Evolutionary conservation across 2,797 vertebrate genomes (phyloP).

Genomic region (Anguilla pacifica): DNA sequence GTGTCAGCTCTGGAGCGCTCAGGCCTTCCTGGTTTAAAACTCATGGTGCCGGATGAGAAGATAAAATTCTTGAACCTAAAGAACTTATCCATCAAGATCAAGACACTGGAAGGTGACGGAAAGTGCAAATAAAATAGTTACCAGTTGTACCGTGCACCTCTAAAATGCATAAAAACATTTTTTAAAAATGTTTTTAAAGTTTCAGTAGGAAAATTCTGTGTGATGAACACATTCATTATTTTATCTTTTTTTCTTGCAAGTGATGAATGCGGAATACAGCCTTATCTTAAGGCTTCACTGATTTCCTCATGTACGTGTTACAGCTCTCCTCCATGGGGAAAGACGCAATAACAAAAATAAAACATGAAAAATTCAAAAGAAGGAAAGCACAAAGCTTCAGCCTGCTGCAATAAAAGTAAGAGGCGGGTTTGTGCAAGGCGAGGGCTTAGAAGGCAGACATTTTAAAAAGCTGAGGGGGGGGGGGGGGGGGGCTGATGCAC

Average conservation of each 20-base stretch:
- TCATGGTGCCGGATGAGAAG: neutral
- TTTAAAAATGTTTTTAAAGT: neutral
- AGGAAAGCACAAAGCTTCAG: neutral
- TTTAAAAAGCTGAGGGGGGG: neutral
- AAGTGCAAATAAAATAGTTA: neutral
- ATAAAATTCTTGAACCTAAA: neutral
- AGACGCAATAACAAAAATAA: slow-evolving; percentile 59
- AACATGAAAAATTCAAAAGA: slow-evolving; percentile 49
- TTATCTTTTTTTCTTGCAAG: neutral
- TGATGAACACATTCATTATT: too few species aligned
- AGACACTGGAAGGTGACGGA: neutral
- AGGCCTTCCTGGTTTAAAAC: neutral
- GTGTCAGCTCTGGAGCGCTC: neutral
- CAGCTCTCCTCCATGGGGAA: slow-evolving; percentile 71
- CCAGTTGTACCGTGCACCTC: neutral
- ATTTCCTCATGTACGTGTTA: slow-evolving; percentile 40
- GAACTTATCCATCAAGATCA: neutral
- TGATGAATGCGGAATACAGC: neutral
- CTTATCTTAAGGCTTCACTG: neutral
- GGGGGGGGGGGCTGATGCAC: neutral
- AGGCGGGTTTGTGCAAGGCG: slow-evolving; percentile 47
- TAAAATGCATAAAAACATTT: neutral
- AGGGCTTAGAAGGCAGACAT: slow-evolving; percentile 29
- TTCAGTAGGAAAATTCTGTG: neutral
- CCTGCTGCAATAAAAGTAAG: slow-evolving; percentile 35